These are phyloP conservation scores for Branchellion lobata DNA, from an alignment of 2,888 invertebrate species.

Conservation along the genomic window DNA sequence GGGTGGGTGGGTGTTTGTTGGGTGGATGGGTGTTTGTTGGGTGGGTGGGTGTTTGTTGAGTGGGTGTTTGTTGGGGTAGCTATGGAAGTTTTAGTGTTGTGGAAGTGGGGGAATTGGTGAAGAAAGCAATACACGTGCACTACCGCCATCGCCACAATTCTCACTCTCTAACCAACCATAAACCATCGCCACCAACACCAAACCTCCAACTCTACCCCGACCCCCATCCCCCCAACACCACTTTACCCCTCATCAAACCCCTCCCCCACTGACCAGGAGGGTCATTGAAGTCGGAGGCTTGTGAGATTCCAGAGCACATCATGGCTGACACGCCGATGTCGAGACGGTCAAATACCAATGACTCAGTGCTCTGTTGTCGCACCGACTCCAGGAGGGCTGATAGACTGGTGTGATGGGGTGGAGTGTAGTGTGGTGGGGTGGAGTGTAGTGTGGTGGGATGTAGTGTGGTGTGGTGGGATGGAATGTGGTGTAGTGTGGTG, in stretches of 20 bases:
- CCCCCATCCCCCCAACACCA: conserved; percentile 64
- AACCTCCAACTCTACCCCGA: no score
- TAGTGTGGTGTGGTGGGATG: background rate
- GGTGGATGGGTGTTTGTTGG: background rate
- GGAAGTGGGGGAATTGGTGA: no score
- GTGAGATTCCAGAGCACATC: conserved; percentile 85
- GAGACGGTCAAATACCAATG: conserved; percentile 75
- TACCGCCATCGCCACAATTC: no score
- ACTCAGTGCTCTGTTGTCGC: conserved; percentile 70
- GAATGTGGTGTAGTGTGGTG: background rate
- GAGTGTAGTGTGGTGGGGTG: no score
- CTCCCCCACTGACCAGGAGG: conserved; percentile 69
- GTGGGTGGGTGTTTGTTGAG: background rate
- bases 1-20: background rate
- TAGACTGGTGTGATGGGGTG: conserved; percentile 63
- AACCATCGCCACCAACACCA: no score
- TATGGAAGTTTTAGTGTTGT: no score
- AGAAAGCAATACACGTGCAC: no score
- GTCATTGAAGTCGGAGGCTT: conserved; percentile 85
- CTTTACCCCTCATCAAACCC: conserved; percentile 89
- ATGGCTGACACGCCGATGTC: conserved; percentile 68
- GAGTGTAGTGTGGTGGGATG: background rate
- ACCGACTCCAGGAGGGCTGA: conserved; percentile 79
- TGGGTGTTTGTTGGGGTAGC: background rate
- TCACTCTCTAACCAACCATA: no score